Conservation (phyloP, 2,113 vertebrate genomes). For the Glaucomys volans region DNA sequence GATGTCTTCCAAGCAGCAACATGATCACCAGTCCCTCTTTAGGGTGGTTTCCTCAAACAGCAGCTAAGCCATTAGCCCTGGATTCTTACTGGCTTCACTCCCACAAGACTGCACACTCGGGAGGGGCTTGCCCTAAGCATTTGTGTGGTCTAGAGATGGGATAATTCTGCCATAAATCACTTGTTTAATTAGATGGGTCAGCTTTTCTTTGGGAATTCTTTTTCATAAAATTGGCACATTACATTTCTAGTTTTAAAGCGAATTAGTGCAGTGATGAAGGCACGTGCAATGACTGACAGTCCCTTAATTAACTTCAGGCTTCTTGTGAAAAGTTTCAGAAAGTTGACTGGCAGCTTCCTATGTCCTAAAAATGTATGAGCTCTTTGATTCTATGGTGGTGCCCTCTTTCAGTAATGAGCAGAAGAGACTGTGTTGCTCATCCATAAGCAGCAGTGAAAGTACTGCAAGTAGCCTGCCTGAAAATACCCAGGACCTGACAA, state of each 20-base stretch:
- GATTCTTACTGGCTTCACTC: neutral
- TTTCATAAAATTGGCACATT: neutral
- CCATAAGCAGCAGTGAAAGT: neutral
- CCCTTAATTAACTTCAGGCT: neutral
- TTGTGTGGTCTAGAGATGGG: neutral
- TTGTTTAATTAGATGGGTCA: neutral
- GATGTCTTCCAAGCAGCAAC: neutral
- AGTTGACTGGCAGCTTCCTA: neutral
- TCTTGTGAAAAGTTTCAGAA: neutral
- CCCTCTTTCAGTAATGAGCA: neutral
- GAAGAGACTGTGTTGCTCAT: neutral
- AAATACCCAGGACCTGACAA: neutral
- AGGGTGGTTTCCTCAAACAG: neutral
- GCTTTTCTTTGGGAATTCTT: neutral
- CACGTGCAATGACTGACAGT: neutral
- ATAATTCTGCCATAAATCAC: neutral
- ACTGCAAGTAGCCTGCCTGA: neutral
- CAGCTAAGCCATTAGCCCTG: neutral
- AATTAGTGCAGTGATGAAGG: neutral
- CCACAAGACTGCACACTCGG: neutral
- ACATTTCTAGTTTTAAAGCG: slow-evolving; percentile 52
- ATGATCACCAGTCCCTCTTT: neutral
- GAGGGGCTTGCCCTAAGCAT: neutral
- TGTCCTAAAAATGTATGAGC: neutral
- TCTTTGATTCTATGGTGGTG: neutral